Evolutionary conservation across 2,113 vertebrate genomes (phyloP), one percentile per base, ranked within the genome.

Genomic region (Illadopsis cleaveri): DNA sequence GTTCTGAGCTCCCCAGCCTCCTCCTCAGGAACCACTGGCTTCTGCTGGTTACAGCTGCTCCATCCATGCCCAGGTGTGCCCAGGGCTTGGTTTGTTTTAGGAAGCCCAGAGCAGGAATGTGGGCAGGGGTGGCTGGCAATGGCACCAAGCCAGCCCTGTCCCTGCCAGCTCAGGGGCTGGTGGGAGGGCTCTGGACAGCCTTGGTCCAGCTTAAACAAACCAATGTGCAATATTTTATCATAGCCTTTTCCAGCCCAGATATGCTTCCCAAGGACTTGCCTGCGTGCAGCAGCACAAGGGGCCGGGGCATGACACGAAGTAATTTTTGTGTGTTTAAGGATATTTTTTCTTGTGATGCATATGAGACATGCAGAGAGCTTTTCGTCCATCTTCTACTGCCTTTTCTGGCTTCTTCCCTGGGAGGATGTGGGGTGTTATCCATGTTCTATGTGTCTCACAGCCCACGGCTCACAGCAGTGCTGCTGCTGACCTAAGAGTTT

Each of bases 351-450:
- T 57, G 19, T 56, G 54, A 68, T 64, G 50, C 7, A 9, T 17
- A 22, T 19, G 21, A 89, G 83, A 48, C 37, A 6, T 1, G 5
- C 60, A 75, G 40, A 35, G 70, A 70, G 75, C 82, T 84, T 71
- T 90, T 71, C 40, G 79, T 95, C 84, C 89, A 24, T 68, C 61
- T 79, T 81, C 65, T 61, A 4, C 20, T 45, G 78, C 57, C 86
- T 91, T 48, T 91, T 56, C 87, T 82, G 84, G 81, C 77, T 78
- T 24, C 73, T 51, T 91, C 89, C 81, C 72, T 85, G 92, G 38
- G 68, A 93, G 88, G 82, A 92, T 88, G 92, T 93, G 96, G 95
- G 94, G 92, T 88, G 90, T 96, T 92, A 93, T 87, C 95, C 90
- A 11, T 86, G 66, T 37, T 85, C 65, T 87, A 66, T 80, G 78